Evolutionary conservation across 1,140 invertebrate species (phyloP), one percentile per base, ranked within the genome.

Genomic region (Paramacrobiotus metropolitanus): DNA sequence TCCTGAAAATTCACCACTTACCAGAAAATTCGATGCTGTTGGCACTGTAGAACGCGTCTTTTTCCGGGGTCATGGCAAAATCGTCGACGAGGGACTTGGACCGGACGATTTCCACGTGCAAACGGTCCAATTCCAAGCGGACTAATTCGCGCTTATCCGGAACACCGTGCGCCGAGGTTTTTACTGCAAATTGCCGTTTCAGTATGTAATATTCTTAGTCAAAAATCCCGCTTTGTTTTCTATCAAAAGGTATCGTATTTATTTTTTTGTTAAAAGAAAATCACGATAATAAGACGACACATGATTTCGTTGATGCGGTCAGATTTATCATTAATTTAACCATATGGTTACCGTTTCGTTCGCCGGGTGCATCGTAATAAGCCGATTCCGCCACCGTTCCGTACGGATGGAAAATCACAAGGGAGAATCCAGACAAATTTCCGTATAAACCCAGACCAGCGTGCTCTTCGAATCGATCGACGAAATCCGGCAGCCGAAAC

Each of bases 331-430:
- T n/a, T 15, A 40, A 40, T 40, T 40, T 40, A 40, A n/a, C 34
- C 9, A 40, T 40, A 40, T 40, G 34, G 4, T 15, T 55, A 55
- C 48, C 24, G 48, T 55, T 55, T 28, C 48, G 48, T 15, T 55
- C 48, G 15, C 4, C 15, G 15, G 15, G 15, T 9, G 48, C 15
- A 28, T 55, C 48, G 48, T 55, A 55, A 24, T 55, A 55, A 4
- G 48, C 44, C n/a, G 21, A n/a, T 44, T 28, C 31, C 60, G 30
- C 21, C 60, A 20, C 31, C 44, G 48, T 28, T 18, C 91, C 90
- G 71, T 94, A 95, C 0, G 91, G 91, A 77, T 97, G 91, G 75
- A 95, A 95, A 64, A 97, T 91, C 72, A 92, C 93, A 1, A 97
- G 82, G 1, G 90, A 94, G 72, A 97, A 97, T 72, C 96, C 89